Evolutionary conservation across 2,797 vertebrate species (phyloP).

Genomic region (Valencia hispanica): DNA sequence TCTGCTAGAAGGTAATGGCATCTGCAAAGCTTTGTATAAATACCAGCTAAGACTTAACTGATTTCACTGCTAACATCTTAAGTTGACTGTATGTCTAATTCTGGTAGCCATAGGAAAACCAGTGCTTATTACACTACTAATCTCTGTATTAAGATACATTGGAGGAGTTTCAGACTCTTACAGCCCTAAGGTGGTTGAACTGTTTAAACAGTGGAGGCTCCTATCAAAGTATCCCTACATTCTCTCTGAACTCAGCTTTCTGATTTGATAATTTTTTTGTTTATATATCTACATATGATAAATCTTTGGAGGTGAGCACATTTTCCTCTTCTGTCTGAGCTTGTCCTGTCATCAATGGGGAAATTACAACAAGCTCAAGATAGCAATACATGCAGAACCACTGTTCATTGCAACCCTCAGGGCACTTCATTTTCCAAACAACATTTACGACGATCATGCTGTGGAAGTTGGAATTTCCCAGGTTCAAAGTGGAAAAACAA

Average conservation of each 20-base stretch:
- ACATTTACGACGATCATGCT: not conserved
- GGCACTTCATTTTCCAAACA: not conserved
- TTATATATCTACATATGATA: not conserved
- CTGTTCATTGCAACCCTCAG: conserved; percentile 1
- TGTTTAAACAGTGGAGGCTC: conserved; percentile 43
- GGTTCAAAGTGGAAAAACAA: not conserved
- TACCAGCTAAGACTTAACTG: not conserved
- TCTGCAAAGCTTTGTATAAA: not conserved
- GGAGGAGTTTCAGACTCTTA: conserved; percentile 38
- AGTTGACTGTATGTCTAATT: conserved; percentile 59
- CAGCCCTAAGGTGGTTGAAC: conserved; percentile 38
- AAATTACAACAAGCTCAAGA: not conserved
- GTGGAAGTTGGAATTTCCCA: conserved; percentile 1
- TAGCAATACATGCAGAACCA: not conserved
- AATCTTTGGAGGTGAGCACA: not conserved
- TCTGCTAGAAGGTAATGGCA: not conserved
- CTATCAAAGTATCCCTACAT: conserved; percentile 37
- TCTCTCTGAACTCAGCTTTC: not conserved
- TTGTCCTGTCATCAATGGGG: not conserved
- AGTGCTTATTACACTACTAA: conserved; percentile 49
- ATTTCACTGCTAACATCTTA: conserved; percentile 13
- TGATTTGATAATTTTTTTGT: not conserved
- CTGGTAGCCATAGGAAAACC: conserved; percentile 48
- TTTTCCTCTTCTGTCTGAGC: not conserved
- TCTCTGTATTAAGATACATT: conserved; percentile 30